Evolutionary conservation across 1,140 invertebrate species (phyloP).

Genomic region (Drosophila repleta): DNA sequence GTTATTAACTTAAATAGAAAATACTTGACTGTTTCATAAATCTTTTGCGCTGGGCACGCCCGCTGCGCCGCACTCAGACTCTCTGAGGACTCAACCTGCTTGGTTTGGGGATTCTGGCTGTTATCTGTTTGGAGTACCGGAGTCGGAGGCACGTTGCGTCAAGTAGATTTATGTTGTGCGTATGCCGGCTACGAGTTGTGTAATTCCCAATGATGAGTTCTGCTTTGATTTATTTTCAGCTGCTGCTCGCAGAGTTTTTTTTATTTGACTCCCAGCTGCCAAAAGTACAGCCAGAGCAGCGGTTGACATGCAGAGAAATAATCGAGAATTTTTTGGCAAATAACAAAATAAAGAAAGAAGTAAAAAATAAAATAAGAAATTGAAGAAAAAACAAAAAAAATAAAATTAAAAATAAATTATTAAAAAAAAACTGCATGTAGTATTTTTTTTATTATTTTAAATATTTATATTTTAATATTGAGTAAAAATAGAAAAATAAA

Average conservation of each 20-base stretch:
- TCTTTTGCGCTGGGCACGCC: slow-evolving; percentile 51
- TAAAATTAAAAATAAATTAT: no score
- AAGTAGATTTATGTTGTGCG: slow-evolving; percentile 72
- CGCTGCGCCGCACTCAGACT: slow-evolving; percentile 38
- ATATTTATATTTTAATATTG: no score
- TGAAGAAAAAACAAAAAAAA: no score
- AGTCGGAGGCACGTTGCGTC: slow-evolving; percentile 60
- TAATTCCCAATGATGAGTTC: slow-evolving; percentile 61
- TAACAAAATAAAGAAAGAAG: no score
- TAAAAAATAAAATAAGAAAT: no score
- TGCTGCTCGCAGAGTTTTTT: slow-evolving; percentile 18
- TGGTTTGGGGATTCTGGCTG: background rate
- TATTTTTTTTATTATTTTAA: background rate
- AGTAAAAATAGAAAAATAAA: background rate
- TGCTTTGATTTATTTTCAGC: slow-evolving; percentile 58
- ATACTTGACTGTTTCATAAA: slow-evolving; percentile 82
- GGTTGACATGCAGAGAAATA: background rate
- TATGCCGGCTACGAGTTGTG: slow-evolving; percentile 24
- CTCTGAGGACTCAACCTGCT: slow-evolving; percentile 9
- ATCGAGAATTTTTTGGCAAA: background rate
- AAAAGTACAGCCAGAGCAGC: background rate
- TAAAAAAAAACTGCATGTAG: no score
- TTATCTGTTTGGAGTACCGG: background rate
- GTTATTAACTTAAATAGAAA: slow-evolving; percentile 83
- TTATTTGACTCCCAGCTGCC: slow-evolving; percentile 13